Evolutionary conservation across 2,888 invertebrate genomes (phyloP).

Genomic region (Tipula helvola): DNA sequence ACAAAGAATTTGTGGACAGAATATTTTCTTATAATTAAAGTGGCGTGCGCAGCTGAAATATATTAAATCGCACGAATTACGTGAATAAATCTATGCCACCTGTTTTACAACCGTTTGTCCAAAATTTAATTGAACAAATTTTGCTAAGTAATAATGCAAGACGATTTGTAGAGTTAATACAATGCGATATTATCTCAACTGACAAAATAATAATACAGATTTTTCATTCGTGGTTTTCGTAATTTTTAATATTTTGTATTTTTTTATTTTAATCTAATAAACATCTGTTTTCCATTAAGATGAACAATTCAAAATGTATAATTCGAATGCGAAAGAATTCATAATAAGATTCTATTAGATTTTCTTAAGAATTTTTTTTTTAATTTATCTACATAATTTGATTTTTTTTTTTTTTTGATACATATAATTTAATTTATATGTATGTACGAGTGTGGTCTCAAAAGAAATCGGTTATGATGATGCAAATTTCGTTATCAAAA

Average conservation of each 20-base stretch:
- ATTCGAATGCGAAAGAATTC: background rate
- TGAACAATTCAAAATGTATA: background rate
- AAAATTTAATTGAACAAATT: too few relatives aligned
- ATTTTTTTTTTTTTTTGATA: background rate
- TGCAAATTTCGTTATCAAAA: background rate
- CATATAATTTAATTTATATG: background rate
- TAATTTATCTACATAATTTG: background rate
- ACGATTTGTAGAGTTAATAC: background rate
- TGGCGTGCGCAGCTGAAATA: too few relatives aligned
- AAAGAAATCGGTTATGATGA: background rate
- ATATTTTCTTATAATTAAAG: too few relatives aligned
- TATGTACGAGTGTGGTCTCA: background rate
- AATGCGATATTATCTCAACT: background rate
- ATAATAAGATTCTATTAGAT: background rate
- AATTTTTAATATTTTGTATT: background rate
- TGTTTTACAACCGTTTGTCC: too few relatives aligned
- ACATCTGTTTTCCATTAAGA: background rate
- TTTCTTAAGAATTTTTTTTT: background rate
- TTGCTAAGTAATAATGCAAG: background rate
- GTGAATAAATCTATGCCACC: too few relatives aligned
- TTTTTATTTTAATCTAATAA: background rate
- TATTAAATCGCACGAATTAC: too few relatives aligned
- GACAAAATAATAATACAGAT: background rate
- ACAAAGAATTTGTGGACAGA: too few relatives aligned
- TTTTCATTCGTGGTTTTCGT: background rate